These are phyloP conservation scores for Bombus soroeensis DNA, from an alignment of 1,140 invertebrate genomes.

Conservation along the genomic window DNA sequence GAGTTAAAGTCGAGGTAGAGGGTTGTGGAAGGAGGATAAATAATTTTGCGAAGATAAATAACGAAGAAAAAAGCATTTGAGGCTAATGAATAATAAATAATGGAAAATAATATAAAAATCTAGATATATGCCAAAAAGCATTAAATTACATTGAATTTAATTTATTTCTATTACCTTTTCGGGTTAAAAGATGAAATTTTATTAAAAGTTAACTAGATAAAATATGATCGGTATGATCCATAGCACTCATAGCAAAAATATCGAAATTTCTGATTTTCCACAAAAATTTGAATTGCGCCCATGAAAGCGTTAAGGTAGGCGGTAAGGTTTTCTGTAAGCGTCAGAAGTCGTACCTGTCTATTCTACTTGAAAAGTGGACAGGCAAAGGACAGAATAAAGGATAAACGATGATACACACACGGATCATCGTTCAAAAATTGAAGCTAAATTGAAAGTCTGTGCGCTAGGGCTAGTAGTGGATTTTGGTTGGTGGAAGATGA, in stretches of 20 bases:
- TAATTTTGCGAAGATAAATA: neutral
- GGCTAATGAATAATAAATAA: neutral
- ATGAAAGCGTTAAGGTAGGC: neutral
- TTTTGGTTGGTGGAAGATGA: constrained; percentile 40
- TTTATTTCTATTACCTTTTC: neutral
- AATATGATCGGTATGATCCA: no score
- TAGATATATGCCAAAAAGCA: neutral
- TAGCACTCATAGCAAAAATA: no score
- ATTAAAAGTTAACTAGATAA: neutral
- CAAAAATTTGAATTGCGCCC: neutral
- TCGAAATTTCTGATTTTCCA: neutral
- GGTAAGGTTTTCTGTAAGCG: neutral
- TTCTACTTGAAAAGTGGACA: neutral
- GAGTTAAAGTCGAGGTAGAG: neutral
- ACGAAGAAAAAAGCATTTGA: neutral
- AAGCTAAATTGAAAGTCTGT: no score
- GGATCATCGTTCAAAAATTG: neutral
- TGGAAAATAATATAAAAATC: neutral
- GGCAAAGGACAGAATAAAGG: neutral
- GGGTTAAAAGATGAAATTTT: neutral
- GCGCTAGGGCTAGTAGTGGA: constrained; percentile 28
- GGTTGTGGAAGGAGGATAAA: neutral
- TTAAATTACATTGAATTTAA: neutral
- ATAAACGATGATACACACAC: neutral
- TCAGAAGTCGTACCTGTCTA: neutral